These are phyloP conservation scores for Drosophila borborema DNA, from an alignment of 2,888 invertebrate species.

Conservation along the genomic window DNA sequence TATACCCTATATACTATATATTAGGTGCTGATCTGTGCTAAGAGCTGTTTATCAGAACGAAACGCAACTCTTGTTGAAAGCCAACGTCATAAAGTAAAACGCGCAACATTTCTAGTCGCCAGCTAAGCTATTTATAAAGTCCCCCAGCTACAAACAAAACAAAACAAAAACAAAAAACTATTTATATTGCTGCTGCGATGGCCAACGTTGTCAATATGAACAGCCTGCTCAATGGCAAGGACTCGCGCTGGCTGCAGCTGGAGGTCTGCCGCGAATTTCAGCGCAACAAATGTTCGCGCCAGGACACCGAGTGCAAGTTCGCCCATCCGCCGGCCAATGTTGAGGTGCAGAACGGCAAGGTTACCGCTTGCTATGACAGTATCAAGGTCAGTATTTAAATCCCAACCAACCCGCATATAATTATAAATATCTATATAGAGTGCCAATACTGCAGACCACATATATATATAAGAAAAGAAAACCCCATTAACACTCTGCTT, in stretches of 20 bases:
- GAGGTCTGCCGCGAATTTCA: conserved; percentile 99
- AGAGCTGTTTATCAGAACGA: conserved; percentile 38
- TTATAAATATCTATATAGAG: not conserved
- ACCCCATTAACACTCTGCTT: conserved; percentile 55
- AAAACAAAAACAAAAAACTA: conserved; percentile 10
- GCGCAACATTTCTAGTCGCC: conserved; percentile 76
- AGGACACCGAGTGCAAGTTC: conserved; percentile 99
- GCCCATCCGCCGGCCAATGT: conserved; percentile 99
- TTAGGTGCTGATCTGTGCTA: conserved; percentile 59
- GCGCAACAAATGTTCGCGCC: conserved; percentile 99
- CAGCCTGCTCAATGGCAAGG: conserved; percentile 98
- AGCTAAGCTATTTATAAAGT: conserved; percentile 59
- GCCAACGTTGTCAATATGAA: conserved; percentile 98
- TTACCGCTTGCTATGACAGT: conserved; percentile 99
- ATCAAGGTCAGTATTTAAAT: conserved; percentile 95
- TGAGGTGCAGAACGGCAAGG: conserved; percentile 99
- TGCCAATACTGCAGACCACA: conserved; percentile 12
- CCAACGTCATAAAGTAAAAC: conserved; percentile 58
- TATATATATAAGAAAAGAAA: not conserved
- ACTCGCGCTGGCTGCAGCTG: conserved; percentile 99
- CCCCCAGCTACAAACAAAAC: conserved; percentile 40
- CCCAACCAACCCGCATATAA: not conserved
- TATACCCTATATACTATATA: conserved; percentile 43
- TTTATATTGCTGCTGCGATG: conserved; percentile 83
- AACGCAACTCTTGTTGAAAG: conserved; percentile 24